Conservation (phyloP, 2,888 invertebrate species). For the Carterocephalus palaemon region DNA sequence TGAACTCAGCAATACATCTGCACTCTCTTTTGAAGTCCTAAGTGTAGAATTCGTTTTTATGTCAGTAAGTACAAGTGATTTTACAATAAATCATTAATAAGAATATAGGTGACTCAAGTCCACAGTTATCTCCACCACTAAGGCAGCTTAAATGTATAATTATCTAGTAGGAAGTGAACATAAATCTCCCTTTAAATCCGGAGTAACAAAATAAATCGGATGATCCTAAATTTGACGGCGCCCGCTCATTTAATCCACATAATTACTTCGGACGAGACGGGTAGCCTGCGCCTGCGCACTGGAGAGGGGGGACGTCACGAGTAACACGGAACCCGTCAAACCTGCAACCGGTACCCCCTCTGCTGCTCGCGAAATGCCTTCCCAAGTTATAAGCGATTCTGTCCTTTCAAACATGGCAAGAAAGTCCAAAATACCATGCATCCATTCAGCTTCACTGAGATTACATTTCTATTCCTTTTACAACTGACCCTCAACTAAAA, state of each 20-base stretch:
- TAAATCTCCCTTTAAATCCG: constrained; percentile 16
- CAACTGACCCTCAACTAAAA: constrained; percentile 49
- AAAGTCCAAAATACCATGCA: constrained; percentile 27
- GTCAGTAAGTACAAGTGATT: no score
- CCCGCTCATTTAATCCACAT: constrained; percentile 36
- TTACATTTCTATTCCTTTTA: constrained; percentile 59
- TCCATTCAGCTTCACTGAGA: constrained; percentile 17
- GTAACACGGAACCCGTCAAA: constrained; percentile 77
- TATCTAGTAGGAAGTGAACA: constrained; percentile 20
- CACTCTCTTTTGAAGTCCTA: no score
- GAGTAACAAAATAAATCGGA: constrained; percentile 24
- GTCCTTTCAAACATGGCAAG: constrained; percentile 26
- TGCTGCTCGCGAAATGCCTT: constrained; percentile 66
- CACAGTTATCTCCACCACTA: no score
- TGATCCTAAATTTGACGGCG: constrained; percentile 27
- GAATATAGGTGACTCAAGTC: no score
- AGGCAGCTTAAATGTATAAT: no score
- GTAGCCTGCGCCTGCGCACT: constrained; percentile 48
- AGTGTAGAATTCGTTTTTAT: no score
- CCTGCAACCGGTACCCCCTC: constrained; percentile 60
- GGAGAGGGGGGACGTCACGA: constrained; percentile 41
- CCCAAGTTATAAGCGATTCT: constrained; percentile 32
- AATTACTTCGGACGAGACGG: constrained; percentile 38
- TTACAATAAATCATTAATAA: no score
- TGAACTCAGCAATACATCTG: no score